Evolutionary conservation across 92 coral and sea anemone species (phyloP).

Genomic region (Palythoa grandis): DNA sequence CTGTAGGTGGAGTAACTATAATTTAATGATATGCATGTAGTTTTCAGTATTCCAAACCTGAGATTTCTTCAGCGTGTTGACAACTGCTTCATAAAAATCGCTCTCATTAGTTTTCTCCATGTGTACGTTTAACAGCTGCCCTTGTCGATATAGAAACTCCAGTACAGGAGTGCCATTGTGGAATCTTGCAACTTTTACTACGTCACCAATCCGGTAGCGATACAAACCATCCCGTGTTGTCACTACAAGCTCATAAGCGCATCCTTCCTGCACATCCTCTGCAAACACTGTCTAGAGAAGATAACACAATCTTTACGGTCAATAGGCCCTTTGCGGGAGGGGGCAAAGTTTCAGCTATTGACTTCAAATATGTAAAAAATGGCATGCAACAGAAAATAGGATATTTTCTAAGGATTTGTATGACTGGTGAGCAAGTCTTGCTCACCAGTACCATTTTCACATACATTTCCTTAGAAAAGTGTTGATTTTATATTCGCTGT

Average conservation of each 20-base stretch:
- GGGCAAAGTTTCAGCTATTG: too few relatives aligned
- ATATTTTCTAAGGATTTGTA: too few relatives aligned
- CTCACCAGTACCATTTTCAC: too few relatives aligned
- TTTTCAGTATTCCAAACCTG: not conserved
- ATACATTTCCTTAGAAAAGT: too few relatives aligned
- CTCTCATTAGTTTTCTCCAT: slow-evolving; percentile 61
- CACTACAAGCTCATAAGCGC: slow-evolving; percentile 52
- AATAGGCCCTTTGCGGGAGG: not conserved
- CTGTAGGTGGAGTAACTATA: too few relatives aligned
- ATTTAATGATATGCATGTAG: too few relatives aligned
- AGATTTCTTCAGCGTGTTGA: slow-evolving; percentile 11
- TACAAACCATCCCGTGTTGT: slow-evolving; percentile 58
- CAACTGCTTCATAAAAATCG: slow-evolving; percentile 52
- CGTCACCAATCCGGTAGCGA: slow-evolving; percentile 66
- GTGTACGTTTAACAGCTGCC: slow-evolving; percentile 60
- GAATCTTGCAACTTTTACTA: slow-evolving; percentile 55
- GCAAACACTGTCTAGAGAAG: slow-evolving; percentile 49
- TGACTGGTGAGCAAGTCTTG: too few relatives aligned
- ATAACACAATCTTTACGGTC: not conserved
- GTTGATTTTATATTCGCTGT: too few relatives aligned
- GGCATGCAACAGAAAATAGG: too few relatives aligned
- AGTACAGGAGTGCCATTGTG: slow-evolving; percentile 58
- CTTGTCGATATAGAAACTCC: slow-evolving; percentile 65
- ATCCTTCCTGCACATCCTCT: slow-evolving; percentile 50
- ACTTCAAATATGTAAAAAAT: too few relatives aligned